A percentile compares a stretch with the other conserved stretches of the same genome.
These are phyloP conservation scores for Pterostichus niger DNA, from an alignment of 2,888 invertebrate genomes.

Conservation along the genomic window DNA sequence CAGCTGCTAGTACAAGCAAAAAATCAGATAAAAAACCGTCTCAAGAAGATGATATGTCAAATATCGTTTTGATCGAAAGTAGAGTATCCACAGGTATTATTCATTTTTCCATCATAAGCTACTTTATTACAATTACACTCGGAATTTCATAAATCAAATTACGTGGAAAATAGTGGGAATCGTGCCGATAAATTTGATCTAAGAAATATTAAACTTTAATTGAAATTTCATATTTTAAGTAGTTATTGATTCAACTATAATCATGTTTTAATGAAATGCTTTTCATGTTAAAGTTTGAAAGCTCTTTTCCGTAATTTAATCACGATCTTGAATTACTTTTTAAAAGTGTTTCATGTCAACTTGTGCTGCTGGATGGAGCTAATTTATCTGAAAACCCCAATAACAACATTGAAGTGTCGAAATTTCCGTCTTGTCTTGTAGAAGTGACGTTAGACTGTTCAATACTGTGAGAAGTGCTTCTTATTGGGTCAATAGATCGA, in stretches of 20 bases:
- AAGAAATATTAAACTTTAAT: not conserved
- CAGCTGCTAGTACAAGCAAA: slow-evolving; percentile 54
- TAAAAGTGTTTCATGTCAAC: slow-evolving; percentile 8
- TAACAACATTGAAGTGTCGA: slow-evolving; percentile 23
- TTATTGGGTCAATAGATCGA: slow-evolving; percentile 39
- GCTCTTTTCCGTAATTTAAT: not conserved
- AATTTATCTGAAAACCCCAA: slow-evolving; percentile 37
- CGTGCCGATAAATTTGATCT: slow-evolving; percentile 6
- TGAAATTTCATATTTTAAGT: slow-evolving; percentile 24
- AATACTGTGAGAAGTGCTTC: slow-evolving; percentile 8
- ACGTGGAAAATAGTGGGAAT: not conserved
- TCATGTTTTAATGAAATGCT: not conserved
- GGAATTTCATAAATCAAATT: not conserved
- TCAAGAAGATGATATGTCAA: slow-evolving; percentile 53
- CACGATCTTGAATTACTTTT: not conserved
- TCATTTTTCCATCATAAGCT: not conserved
- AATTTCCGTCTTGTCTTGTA: slow-evolving; percentile 35
- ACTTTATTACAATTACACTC: not conserved
- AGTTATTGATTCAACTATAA: not conserved
- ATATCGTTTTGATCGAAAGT: slow-evolving; percentile 53
- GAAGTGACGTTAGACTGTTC: slow-evolving; percentile 17
- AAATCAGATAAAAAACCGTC: slow-evolving; percentile 41
- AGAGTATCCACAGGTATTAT: slow-evolving; percentile 46
- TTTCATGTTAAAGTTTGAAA: slow-evolving; percentile 6
- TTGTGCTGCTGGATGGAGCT: slow-evolving; percentile 13